Percentiles rank a stretch among this genome's conserved stretches.
Evolutionary conservation across 2,113 vertebrate genomes (phyloP).

Genomic region (Cyphomyrus plagiostoma): DNA sequence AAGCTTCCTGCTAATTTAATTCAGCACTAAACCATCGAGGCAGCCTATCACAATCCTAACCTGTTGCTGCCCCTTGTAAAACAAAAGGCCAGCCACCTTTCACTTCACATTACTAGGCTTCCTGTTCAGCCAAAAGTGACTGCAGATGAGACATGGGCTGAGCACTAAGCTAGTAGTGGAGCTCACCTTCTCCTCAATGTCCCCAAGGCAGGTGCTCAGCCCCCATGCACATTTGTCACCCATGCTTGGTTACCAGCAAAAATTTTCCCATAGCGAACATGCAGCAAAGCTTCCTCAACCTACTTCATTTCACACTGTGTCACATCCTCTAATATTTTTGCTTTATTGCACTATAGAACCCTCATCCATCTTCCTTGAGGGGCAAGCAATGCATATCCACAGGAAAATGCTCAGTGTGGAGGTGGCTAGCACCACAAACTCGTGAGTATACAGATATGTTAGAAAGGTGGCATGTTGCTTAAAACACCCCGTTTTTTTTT

Average conservation of each 20-base stretch:
- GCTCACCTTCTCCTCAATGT: background rate
- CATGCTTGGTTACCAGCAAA: background rate
- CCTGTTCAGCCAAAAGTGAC: background rate
- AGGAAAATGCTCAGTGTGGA: background rate
- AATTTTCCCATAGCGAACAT: background rate
- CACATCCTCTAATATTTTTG: background rate
- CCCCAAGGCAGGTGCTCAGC: background rate
- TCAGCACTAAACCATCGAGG: background rate
- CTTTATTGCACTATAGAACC: background rate
- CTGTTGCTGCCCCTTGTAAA: background rate
- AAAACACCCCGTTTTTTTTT: background rate
- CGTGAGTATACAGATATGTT: background rate
- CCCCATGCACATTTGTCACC: background rate
- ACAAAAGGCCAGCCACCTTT: background rate
- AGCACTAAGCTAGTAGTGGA: background rate
- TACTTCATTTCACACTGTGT: background rate
- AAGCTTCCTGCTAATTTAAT: background rate
- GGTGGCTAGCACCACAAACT: background rate
- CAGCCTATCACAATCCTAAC: background rate
- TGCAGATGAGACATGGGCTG: background rate
- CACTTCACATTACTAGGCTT: background rate
- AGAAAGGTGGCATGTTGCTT: background rate
- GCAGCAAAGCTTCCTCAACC: background rate
- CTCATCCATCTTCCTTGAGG: background rate
- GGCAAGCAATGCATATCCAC: background rate